Conservation (phyloP, 92 coral and sea anemone genomes). For the Epizoanthus ramosus region DNA sequence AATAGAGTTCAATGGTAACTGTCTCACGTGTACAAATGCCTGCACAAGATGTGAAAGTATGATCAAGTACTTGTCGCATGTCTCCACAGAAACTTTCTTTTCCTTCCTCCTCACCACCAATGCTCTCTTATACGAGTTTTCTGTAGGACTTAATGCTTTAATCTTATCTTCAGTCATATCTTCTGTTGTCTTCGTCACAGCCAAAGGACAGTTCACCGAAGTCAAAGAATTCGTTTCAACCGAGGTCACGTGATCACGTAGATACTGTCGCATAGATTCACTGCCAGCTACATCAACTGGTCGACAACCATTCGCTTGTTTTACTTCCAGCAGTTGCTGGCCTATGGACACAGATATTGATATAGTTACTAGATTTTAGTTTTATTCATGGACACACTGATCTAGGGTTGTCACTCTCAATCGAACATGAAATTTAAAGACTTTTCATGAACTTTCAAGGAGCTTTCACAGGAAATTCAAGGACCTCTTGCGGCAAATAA, state of each 20-base stretch:
- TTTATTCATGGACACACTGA: too few relatives aligned
- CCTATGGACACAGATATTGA: background rate
- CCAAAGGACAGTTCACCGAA: background rate
- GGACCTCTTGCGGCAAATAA: too few relatives aligned
- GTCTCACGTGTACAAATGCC: conserved; percentile 1
- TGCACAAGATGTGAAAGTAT: conserved; percentile 14
- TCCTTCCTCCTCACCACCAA: background rate
- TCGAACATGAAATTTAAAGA: too few relatives aligned
- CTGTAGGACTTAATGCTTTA: conserved; percentile 10
- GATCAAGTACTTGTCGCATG: conserved; percentile 16
- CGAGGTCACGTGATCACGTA: background rate
- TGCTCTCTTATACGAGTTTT: background rate
- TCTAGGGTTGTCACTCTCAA: too few relatives aligned
- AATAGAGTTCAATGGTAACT: background rate
- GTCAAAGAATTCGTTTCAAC: background rate
- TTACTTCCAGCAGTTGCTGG: conserved; percentile 4
- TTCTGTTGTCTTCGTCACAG: background rate
- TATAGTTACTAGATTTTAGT: too few relatives aligned
- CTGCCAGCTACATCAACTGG: conserved; percentile 26
- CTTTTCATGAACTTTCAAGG: too few relatives aligned
- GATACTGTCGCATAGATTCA: conserved; percentile 19
- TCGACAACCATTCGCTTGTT: conserved; percentile 19
- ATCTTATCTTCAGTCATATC: background rate
- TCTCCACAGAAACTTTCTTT: background rate
- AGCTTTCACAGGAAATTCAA: too few relatives aligned